Base-by-base conservation (phyloP, 2,888 invertebrate genomes). In the Nomada lathburiana region DNA sequence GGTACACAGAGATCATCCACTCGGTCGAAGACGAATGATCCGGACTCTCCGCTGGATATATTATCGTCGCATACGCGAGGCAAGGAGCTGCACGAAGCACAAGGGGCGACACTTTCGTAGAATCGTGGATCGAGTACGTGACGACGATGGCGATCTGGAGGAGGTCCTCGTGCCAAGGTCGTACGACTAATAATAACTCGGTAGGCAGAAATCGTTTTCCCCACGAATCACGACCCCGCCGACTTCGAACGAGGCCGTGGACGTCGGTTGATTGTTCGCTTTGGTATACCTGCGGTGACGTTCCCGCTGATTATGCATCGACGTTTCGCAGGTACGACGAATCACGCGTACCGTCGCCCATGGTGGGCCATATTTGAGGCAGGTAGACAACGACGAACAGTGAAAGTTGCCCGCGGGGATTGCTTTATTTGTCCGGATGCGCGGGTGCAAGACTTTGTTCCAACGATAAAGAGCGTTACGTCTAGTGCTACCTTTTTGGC, bases 11-110 rank as follows among this genome's bases (percentile, higher is more conserved):
- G 83, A 86, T 85, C 85, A 85, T 86, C 84, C 83, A 81, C 80
- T 76, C 80, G 80, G 74, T 59, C 81, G 68, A 88, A 84, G 86
- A 88, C 84, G 81, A 88, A 88, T 88, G 83, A 79, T 78, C 68
- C 80, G 73, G 77, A 76, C 80, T 57, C 83, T 44, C 53, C 52
- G 59, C 53, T 55, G 80, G 80, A 74, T 84, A 67, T 73, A 82
- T 70, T 82, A 70, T 86, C 81, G 79, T 75, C 44, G 53, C n/a
- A 73, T 64, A 64, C 16, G 57, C 36, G 62, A 42, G 53, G 50
- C 7, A n/a, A n/a, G 53, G 20, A 52, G 62, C 60, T 62, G 83
- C 69, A 77, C 77, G 76, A 76, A 76, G 73, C 69, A 44, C 47
- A 36, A 36, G n/a, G 57, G 78, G 59, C 82, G 83, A 83, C 83